Base-by-base conservation (phyloP, 2,888 invertebrate genomes). In the Patella caerulea region DNA sequence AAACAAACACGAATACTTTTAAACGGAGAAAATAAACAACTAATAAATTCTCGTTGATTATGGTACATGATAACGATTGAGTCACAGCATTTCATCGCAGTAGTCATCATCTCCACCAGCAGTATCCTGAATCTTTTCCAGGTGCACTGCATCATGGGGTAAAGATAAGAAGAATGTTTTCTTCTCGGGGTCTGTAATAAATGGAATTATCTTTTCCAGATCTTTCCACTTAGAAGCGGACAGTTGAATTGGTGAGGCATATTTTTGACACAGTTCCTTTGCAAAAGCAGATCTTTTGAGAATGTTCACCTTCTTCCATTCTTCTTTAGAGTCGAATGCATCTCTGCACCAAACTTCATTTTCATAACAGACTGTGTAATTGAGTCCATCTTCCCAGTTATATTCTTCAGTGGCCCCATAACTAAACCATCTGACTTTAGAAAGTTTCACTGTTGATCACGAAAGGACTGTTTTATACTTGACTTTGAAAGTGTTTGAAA, bases 351-450 rank as follows among this genome's bases (percentile, higher is more conserved):
- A 71, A 12, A 75, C 75, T 75, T 71, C 75, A 75, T 45, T 75
- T 3, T 34, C 17, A 70, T 71, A 71, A 12, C 69, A n/a, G 24
- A 69, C 19, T 15, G 24, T 29, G 53, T 17, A 17, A 17, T 52
- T 59, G 14, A 15, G n/a, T 7, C 55, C 54, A n/a, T 65, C n/a
- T 11, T 45, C 14, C n/a, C 53, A 53, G 45, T 75, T 70, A 53
- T 52, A 29, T 70, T 75, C 75, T 19, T 75, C 75, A 70, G 53
- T 75, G n/a, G 12, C 24, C 17, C 70, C 75, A 75, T 75, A 75
- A 34, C 53, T 34, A 24, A 75, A 70, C 75, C 69, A 75, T 53
- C 45, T 75, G 17, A 70, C 75, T 75, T 65, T 9, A 24, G 52
- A 24, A 24, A 75, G 52, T 45, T 53, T 29, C 17, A 75, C 75